Percentiles rank a stretch among this genome's conserved stretches.
Evolutionary conservation across 2,888 invertebrate species (phyloP).

Genomic region (Hyppa rectilinea): DNA sequence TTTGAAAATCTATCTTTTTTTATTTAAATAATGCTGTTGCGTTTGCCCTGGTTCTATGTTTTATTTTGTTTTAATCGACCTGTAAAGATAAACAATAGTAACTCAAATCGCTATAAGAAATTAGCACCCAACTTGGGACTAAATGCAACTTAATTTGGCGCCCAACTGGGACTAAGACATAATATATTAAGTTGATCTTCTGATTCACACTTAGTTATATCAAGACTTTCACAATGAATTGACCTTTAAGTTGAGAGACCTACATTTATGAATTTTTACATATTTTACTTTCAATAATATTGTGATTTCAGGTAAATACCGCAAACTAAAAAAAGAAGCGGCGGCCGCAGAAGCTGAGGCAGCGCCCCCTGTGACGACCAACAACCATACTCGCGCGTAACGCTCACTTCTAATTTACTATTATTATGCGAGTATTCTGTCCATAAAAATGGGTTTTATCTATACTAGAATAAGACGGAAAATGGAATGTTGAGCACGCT

Average conservation of each 20-base stretch:
- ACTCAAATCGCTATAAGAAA: not conserved
- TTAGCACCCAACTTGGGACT: not conserved
- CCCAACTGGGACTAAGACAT: not conserved
- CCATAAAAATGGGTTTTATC: conserved; percentile 23
- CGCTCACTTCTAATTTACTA: conserved; percentile 10
- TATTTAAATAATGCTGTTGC: not conserved
- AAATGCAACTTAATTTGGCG: not conserved
- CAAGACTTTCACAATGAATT: too few species aligned
- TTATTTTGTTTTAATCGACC: not conserved
- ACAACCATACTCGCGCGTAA: conserved; percentile 86
- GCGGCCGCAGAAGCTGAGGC: conserved; percentile 85
- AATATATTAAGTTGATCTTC: not conserved
- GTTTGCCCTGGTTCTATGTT: not conserved
- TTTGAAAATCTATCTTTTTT: not conserved
- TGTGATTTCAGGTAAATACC: conserved; percentile 90
- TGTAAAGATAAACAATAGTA: not conserved
- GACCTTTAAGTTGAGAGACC: not conserved
- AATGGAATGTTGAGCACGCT: not conserved
- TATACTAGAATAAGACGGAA: not conserved
- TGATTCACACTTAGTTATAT: not conserved
- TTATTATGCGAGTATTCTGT: not conserved
- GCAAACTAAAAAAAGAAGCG: conserved; percentile 91
- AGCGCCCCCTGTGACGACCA: conserved; percentile 85
- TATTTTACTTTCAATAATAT: not conserved
- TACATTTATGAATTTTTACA: conserved; percentile 1